These are phyloP conservation scores for Babylonia areolata DNA, from an alignment of 1,140 invertebrate genomes.

Conservation along the genomic window DNA sequence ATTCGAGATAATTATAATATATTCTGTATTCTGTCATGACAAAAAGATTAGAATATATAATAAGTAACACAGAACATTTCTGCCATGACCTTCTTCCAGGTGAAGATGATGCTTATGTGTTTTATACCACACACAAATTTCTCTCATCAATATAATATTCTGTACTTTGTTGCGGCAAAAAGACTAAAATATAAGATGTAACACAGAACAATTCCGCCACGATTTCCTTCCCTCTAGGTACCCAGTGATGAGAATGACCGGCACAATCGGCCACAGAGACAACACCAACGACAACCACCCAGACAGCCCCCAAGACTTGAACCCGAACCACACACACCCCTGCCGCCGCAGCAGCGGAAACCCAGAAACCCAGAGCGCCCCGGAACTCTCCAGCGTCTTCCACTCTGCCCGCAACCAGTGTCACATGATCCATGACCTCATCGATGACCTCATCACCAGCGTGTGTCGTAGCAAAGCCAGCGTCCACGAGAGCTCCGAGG, in stretches of 20 bases:
- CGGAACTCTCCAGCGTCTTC: background rate
- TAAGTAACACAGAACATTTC: too few relatives aligned
- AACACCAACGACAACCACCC: background rate
- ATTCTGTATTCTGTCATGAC: too few relatives aligned
- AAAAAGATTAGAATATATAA: too few relatives aligned
- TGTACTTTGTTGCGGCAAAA: too few relatives aligned
- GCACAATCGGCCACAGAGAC: too few relatives aligned
- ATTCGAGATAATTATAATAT: too few relatives aligned
- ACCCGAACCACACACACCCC: background rate
- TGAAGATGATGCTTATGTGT: too few relatives aligned
- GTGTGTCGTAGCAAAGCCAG: background rate
- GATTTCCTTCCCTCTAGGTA: background rate
- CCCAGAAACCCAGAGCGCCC: background rate
- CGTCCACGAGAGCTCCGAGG: background rate
- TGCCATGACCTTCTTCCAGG: too few relatives aligned
- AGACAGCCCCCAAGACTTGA: background rate
- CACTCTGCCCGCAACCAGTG: background rate
- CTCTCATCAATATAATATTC: too few relatives aligned
- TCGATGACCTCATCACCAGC: constrained; percentile 37
- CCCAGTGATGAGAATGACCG: background rate
- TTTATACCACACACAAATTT: too few relatives aligned
- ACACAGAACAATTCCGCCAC: too few relatives aligned
- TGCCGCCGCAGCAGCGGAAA: background rate
- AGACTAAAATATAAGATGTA: too few relatives aligned
- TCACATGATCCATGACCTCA: constrained; percentile 37